A percentile compares a stretch with the other conserved stretches of the same genome.
phyloP scores from a whole-genome alignment of 53 echinoderm and acorn worm species.

The Paracentrotus lividus region DNA sequence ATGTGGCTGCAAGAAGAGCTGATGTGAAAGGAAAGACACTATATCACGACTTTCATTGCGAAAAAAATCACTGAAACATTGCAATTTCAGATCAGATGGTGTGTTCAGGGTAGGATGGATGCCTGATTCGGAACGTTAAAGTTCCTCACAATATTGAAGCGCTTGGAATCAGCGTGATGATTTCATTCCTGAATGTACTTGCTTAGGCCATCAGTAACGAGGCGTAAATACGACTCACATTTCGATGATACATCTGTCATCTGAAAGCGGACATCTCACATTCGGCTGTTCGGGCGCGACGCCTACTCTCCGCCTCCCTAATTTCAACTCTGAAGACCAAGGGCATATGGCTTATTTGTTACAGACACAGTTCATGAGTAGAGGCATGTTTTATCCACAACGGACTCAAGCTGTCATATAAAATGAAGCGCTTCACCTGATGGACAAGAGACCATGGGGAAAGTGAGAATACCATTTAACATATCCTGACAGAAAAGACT shows the following conservation, averaged over 20 bases:
- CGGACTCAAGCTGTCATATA: not conserved
- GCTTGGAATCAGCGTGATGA: constrained; percentile 11
- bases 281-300: constrained; percentile 53
- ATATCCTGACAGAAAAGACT: constrained; percentile 16
- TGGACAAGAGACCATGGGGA: not conserved
- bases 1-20: not conserved
- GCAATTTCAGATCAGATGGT: not conserved
- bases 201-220: not conserved
- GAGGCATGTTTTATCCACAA: constrained; percentile 35
- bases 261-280: constrained; percentile 6
- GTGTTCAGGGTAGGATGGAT: not conserved
- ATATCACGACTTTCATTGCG: not conserved
- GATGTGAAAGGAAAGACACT: not conserved
- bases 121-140: constrained; percentile 21
- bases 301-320: constrained; percentile 53
- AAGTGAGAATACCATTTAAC: not conserved
- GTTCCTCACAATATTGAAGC: constrained; percentile 46
- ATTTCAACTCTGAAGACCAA: constrained; percentile 58
- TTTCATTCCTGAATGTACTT: constrained; percentile 32
- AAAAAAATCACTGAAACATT: not conserved
- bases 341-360: constrained; percentile 35
- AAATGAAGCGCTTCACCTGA: not conserved
- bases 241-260: constrained; percentile 57
- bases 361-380: not conserved
- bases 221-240: constrained; percentile 31